Conservation (phyloP, 2,797 vertebrate species). For the Sphaeramia orbicularis region DNA sequence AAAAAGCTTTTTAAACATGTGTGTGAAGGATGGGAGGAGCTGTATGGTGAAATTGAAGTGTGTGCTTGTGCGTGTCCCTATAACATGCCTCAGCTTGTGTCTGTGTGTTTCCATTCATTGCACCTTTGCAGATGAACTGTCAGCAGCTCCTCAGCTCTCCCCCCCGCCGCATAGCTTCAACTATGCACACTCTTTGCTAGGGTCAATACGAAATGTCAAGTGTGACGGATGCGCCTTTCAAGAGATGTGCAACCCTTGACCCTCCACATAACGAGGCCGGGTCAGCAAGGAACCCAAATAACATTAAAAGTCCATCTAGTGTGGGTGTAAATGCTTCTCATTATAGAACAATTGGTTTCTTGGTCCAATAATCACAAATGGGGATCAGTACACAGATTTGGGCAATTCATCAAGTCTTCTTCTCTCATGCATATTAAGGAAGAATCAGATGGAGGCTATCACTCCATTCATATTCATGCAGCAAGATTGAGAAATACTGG, state of each 20-base stretch:
- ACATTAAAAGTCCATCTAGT: slow-evolving; percentile 70
- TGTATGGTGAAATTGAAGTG: slow-evolving; percentile 19
- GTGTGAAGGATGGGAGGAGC: slow-evolving; percentile 14
- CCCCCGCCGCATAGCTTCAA: slow-evolving; percentile 12
- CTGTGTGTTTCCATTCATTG: slow-evolving; percentile 40
- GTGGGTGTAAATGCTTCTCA: slow-evolving; percentile 66
- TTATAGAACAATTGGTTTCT: slow-evolving; percentile 78
- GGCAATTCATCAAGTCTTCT: slow-evolving; percentile 75
- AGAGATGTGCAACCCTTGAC: slow-evolving; percentile 62
- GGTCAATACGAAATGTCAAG: slow-evolving; percentile 75
- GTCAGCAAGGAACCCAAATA: slow-evolving; percentile 54
- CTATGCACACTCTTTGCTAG: slow-evolving; percentile 32
- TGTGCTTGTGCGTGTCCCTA: background rate
- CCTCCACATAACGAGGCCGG: slow-evolving; percentile 58
- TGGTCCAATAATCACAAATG: slow-evolving; percentile 68
- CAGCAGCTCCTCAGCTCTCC: slow-evolving; percentile 23
- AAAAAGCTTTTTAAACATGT: slow-evolving; percentile 57
- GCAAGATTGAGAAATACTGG: slow-evolving; percentile 65
- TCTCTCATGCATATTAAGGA: slow-evolving; percentile 72
- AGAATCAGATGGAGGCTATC: slow-evolving; percentile 59
- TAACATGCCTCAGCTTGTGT: slow-evolving; percentile 15
- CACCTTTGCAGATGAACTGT: slow-evolving; percentile 59
- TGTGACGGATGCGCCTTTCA: slow-evolving; percentile 77
- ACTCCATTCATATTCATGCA: slow-evolving; percentile 77
- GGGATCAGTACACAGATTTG: slow-evolving; percentile 69